Conservation (phyloP, 2,113 vertebrate genomes). For the Nipponia nippon region DNA sequence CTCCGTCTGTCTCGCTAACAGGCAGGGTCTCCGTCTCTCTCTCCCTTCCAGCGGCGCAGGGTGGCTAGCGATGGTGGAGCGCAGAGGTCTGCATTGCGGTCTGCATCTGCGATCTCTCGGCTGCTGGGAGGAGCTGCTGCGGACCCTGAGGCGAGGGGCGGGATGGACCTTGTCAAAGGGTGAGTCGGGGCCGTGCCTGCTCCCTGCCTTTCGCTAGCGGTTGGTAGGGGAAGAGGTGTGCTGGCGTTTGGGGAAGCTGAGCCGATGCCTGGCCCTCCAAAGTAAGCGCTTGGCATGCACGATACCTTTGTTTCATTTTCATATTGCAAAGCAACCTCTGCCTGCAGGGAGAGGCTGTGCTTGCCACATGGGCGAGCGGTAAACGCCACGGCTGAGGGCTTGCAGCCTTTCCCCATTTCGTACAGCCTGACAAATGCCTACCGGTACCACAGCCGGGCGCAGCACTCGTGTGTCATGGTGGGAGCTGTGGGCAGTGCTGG, state of each 20-base stretch:
- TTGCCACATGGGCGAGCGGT: fast-evolving
- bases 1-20: fast-evolving
- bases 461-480: fast-evolving
- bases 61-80: neutral
- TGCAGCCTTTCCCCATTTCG: neutral
- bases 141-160: neutral
- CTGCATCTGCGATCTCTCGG: neutral
- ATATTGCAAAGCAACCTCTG: neutral
- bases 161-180: neutral
- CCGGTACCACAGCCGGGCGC: fast-evolving
- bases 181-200: neutral
- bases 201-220: neutral
- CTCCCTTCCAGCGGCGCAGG: neutral
- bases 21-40: neutral
- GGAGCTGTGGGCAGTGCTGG: neutral
- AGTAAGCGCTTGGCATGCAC: fast-evolving
- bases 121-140: neutral
- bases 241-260: neutral
- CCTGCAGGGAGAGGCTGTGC: neutral
- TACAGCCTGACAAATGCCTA: neutral
- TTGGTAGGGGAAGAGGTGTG: neutral
- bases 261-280: fast-evolving
- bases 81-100: fast-evolving
- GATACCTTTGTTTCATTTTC: fast-evolving
- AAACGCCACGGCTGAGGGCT: neutral